phyloP scores from a whole-genome alignment of 2,888 invertebrate species.

The Crossocerus cetratus region DNA sequence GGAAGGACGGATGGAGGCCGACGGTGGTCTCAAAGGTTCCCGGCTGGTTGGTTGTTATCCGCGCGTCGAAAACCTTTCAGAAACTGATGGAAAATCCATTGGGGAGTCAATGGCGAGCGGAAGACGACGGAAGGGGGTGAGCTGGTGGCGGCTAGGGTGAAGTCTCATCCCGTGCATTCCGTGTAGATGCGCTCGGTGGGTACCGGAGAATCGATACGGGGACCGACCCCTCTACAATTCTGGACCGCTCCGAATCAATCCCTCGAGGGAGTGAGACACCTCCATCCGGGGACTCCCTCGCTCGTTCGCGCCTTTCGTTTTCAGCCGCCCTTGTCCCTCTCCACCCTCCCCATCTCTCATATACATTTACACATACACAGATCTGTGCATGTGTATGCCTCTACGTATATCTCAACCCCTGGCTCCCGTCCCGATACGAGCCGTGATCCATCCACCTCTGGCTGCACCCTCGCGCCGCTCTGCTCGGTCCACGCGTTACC shows the following conservation, averaged over 20 bases:
- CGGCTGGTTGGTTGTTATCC: constrained; percentile 28
- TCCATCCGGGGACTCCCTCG: too few species aligned
- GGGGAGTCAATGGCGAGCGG: constrained; percentile 30
- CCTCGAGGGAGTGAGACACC: constrained; percentile 48
- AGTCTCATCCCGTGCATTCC: constrained; percentile 31
- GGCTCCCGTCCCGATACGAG: not conserved
- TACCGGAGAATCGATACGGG: constrained; percentile 53
- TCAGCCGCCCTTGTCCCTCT: constrained; percentile 25
- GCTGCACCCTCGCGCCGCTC: not conserved
- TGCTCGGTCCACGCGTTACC: constrained; percentile 29
- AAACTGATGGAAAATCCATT: constrained; percentile 43
- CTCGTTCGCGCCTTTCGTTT: constrained; percentile 52
- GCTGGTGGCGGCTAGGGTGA: constrained; percentile 20
- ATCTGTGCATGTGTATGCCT: not conserved
- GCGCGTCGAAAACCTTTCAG: constrained; percentile 31
- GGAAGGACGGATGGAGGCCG: not conserved
- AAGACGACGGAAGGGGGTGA: constrained; percentile 34
- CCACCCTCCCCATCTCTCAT: constrained; percentile 5
- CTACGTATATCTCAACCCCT: not conserved
- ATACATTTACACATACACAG: not conserved
- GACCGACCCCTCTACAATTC: constrained; percentile 20
- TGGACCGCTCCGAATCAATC: constrained; percentile 59
- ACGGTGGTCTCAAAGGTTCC: constrained; percentile 1
- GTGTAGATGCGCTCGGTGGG: constrained; percentile 45
- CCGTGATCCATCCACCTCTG: constrained; percentile 5